Evolutionary conservation across 2,888 invertebrate species (phyloP).

Genomic region (Conomelus anceps): DNA sequence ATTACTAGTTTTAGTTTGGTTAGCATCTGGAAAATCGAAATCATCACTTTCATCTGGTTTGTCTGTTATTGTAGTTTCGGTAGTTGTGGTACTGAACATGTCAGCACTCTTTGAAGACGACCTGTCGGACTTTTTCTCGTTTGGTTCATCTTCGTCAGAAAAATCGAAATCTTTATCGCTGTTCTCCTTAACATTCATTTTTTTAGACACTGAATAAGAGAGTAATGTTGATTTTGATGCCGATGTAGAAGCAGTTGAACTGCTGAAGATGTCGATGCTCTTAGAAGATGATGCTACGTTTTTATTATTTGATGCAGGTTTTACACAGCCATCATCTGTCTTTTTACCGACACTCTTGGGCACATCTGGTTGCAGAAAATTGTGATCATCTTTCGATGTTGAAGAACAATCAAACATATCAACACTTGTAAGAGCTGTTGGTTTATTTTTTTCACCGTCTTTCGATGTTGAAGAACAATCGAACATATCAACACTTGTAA

Average conservation of each 20-base stretch:
- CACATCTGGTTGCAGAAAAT: background rate
- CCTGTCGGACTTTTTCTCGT: background rate
- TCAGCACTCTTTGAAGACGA: background rate
- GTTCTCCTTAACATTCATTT: background rate
- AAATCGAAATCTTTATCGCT: background rate
- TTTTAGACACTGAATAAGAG: background rate
- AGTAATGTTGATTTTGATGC: background rate
- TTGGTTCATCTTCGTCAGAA: background rate
- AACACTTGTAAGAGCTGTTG: background rate
- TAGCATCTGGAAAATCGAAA: background rate
- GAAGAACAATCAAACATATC: background rate
- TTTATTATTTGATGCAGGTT: background rate
- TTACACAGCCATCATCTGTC: background rate
- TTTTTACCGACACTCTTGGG: background rate
- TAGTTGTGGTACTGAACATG: background rate
- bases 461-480: background rate
- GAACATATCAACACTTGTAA: background rate
- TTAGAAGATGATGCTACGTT: background rate
- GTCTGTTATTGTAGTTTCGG: background rate
- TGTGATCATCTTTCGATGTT: background rate
- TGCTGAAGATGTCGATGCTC: background rate
- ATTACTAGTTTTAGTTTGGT: background rate
- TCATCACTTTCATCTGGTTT: background rate
- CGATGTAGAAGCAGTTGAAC: background rate
- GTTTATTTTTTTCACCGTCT: background rate